Evolutionary conservation across 23 tunicate species (phyloP), one percentile per base, ranked within the genome.

Genomic region (Trididemnum nubilum): DNA sequence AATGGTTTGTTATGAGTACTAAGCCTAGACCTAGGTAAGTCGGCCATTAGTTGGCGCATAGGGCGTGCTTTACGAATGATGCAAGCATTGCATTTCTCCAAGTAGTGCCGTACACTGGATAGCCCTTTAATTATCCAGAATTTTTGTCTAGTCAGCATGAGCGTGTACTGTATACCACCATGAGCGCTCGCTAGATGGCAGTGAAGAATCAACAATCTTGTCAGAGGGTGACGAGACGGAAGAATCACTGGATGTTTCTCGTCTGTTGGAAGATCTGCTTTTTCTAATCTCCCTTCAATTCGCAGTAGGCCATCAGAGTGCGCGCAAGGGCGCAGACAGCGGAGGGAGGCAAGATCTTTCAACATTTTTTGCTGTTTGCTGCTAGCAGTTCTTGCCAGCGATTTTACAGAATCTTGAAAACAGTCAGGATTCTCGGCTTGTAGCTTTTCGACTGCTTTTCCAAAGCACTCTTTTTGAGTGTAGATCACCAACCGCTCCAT

Each of bases 141-240:
- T 30, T 34, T 30, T 23, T 33, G 36, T 69, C 75, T 18, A 4
- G 75, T 31, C 2, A n/a, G 23, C 38, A 69, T 18, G 2, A 69
- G 23, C 18, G 75, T 69, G 39, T 69, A n/a, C 33, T 69, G 75
- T 7, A 34, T 7, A 33, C 75, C 75, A 7, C 75, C 15, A 34
- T 69, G 75, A 9, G 39, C 19, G 23, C 28, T 4, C 7, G 12
- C 9, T 2, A 29, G 2, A 23, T 69, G 75, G n/a, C 23, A 69
- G n/a, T 9, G 7, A 29, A 69, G 39, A 18, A 69, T n/a, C 15
- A 69, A 9, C 4, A 69, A 38, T 33, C 75, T 30, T 4, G 75
- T 69, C 23, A 69, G 33, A 2, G 75, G 75, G 40, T 69, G 75
- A 7, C 39, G 30, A 12, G 75, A 69, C 9, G 75, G 75, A 4